A percentile compares a stretch with the other conserved stretches of the same genome.
Conservation (phyloP, 2,113 vertebrate species). For the Sinocyclocheilus maitianheensis region DNA sequence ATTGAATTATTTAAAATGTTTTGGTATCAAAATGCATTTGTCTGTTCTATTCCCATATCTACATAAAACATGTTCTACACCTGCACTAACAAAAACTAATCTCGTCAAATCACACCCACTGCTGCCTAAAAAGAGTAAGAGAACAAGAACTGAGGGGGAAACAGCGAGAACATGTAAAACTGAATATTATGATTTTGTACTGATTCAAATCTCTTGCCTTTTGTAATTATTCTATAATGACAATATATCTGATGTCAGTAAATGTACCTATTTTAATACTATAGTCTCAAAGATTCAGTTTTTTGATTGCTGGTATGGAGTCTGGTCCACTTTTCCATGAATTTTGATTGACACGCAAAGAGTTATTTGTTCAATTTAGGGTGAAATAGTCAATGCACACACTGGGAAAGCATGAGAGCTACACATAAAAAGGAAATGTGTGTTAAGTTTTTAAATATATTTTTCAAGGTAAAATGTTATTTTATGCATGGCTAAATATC, state of each 20-base stretch:
- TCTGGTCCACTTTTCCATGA: neutral
- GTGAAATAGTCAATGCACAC: neutral
- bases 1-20: conserved; percentile 37
- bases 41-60: conserved; percentile 12
- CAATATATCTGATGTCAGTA: neutral
- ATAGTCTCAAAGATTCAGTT: neutral
- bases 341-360: neutral
- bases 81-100: conserved; percentile 18
- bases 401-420: neutral
- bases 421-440: neutral
- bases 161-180: neutral
- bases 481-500: too few species aligned
- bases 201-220: neutral
- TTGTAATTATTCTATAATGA: neutral
- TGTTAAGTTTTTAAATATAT: neutral
- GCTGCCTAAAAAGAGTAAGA: neutral
- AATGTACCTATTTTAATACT: neutral
- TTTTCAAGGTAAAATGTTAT: neutral
- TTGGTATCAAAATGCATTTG: conserved; percentile 12
- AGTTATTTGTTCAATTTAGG: neutral
- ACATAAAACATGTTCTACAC: conserved; percentile 19
- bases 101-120: conserved; percentile 8
- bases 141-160: conserved; percentile 4
- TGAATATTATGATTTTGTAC: neutral
- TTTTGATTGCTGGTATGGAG: neutral